These are phyloP conservation scores for Ceratoteleas bidentatus DNA, from an alignment of 1,140 invertebrate genomes.

Conservation along the genomic window DNA sequence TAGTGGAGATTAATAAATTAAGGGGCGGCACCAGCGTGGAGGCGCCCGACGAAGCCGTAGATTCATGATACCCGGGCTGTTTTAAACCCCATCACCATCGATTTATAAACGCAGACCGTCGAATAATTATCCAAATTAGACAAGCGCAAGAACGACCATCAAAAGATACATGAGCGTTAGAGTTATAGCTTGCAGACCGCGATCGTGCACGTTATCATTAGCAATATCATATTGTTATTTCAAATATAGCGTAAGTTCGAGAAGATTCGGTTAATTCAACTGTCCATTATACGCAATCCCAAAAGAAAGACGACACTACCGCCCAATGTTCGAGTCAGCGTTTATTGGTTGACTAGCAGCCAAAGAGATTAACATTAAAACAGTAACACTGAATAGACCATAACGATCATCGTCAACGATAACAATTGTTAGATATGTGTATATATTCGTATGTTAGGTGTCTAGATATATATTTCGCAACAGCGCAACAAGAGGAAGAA, in stretches of 20 bases:
- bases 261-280: conserved; percentile 57
- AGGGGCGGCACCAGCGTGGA: conserved; percentile 86
- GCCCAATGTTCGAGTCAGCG: conserved; percentile 8
- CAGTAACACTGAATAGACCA: conserved; percentile 50
- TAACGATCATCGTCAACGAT: conserved; percentile 28
- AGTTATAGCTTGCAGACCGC: conserved; percentile 41
- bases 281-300: conserved; percentile 30
- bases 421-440: conserved; percentile 12
- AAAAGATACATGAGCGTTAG: conserved; percentile 53
- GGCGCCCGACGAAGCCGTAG: conserved; percentile 83
- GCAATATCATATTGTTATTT: too few relatives aligned
- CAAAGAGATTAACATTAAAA: conserved; percentile 36
- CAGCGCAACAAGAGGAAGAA: conserved; percentile 3
- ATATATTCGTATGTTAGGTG: conserved; percentile 4
- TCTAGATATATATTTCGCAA: conserved; percentile 15
- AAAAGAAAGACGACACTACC: conserved; percentile 20
- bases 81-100: conserved; percentile 59
- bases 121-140: conserved; percentile 63
- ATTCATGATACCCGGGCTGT: conserved; percentile 78
- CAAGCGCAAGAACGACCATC: conserved; percentile 63
- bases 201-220: conserved; percentile 43
- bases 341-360: conserved; percentile 39
- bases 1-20: conserved; percentile 85
- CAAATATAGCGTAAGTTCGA: too few relatives aligned
- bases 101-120: conserved; percentile 54